Evolutionary conservation across 2,888 invertebrate species (phyloP).

Genomic region (Platycheirus rosarum): DNA sequence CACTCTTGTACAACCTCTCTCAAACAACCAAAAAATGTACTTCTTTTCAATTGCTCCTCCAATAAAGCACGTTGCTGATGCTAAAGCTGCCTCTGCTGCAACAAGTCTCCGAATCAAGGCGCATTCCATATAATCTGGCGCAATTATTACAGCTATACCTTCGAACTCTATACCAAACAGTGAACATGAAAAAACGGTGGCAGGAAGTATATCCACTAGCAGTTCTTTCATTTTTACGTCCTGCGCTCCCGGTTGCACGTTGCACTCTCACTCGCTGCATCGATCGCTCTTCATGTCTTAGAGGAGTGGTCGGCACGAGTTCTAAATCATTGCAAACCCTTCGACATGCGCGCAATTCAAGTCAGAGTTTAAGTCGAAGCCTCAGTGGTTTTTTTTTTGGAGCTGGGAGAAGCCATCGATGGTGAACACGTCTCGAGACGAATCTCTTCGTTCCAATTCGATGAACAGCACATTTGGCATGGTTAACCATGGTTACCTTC

Average conservation of each 20-base stretch:
- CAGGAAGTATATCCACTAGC: slow-evolving; percentile 65
- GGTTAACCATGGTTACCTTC: slow-evolving; percentile 51
- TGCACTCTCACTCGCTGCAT: slow-evolving; percentile 3
- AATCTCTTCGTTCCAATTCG: slow-evolving; percentile 82
- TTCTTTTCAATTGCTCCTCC: slow-evolving; percentile 43
- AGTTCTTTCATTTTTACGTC: slow-evolving; percentile 12
- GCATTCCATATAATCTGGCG: slow-evolving; percentile 71
- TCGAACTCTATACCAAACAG: slow-evolving; percentile 20
- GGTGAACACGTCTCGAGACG: slow-evolving; percentile 74
- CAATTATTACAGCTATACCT: slow-evolving; percentile 64
- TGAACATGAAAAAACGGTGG: slow-evolving; percentile 57
- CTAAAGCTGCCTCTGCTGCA: background rate
- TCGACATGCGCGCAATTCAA: slow-evolving; percentile 52
- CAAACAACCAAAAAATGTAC: slow-evolving; percentile 51
- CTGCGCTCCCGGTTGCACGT: background rate
- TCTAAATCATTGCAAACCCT: slow-evolving; percentile 72
- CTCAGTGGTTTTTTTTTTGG: slow-evolving; percentile 21
- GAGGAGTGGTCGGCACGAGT: slow-evolving; percentile 74
- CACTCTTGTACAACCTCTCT: slow-evolving; percentile 50
- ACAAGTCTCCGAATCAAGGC: slow-evolving; percentile 53
- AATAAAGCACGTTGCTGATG: slow-evolving; percentile 16
- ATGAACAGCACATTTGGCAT: slow-evolving; percentile 76
- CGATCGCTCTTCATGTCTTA: slow-evolving; percentile 65
- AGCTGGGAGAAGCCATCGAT: slow-evolving; percentile 25
- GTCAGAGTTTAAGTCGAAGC: background rate